Conservation (phyloP, 2,113 vertebrate species). For the Apteryx owenii region DNA sequence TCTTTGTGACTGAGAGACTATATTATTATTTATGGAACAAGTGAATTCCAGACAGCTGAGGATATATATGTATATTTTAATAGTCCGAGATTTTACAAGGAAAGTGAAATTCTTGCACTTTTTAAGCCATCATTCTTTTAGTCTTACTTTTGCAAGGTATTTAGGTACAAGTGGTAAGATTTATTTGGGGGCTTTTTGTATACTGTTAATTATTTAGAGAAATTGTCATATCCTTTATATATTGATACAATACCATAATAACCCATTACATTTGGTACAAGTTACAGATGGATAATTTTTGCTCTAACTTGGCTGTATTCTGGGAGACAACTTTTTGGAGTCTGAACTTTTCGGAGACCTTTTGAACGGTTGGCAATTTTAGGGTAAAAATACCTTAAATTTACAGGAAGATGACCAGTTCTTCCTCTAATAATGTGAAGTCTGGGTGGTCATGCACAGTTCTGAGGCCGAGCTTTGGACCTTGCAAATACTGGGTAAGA, state of each 20-base stretch:
- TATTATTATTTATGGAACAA: neutral
- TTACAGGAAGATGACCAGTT: neutral
- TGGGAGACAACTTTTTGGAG: no score
- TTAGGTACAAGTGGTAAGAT: neutral
- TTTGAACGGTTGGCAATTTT: neutral
- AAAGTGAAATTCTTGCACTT: neutral
- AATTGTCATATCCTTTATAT: neutral
- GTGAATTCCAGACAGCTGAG: neutral
- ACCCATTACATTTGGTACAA: neutral
- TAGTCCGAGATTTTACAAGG: no score
- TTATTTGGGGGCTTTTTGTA: neutral
- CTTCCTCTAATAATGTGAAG: neutral
- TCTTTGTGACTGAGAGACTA: neutral
- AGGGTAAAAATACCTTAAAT: neutral
- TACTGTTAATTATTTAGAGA: neutral
- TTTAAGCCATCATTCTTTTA: neutral
- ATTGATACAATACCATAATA: neutral
- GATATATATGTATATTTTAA: neutral
- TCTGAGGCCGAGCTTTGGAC: neutral
- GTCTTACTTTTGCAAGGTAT: neutral
- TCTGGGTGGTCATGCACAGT: neutral
- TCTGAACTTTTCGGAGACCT: neutral
- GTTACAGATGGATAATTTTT: neutral
- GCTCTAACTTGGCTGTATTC: neutral
- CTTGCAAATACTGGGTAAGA: neutral